phyloP scores from a whole-genome alignment of 2,797 vertebrate genomes.

The Oceanodroma leucorhoa region DNA sequence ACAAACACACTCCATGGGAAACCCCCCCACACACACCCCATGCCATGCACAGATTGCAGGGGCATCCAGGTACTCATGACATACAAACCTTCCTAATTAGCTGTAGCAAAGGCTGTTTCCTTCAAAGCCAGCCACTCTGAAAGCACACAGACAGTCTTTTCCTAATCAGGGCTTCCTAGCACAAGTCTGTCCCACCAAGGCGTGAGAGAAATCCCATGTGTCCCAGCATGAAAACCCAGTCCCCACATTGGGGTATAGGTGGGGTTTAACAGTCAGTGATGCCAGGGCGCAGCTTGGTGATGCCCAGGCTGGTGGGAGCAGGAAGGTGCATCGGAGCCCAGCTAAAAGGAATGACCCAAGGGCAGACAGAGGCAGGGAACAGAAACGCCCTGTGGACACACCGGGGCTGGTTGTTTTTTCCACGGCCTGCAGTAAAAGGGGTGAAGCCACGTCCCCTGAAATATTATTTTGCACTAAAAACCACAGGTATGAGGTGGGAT shows the following conservation, averaged over 20 bases:
- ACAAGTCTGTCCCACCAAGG: not conserved
- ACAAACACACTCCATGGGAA: not conserved
- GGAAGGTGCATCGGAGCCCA: not conserved
- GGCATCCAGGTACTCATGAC: not conserved
- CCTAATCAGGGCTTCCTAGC: not conserved
- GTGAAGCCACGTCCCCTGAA: not conserved
- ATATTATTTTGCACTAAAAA: not conserved
- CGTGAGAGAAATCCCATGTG: accelerated
- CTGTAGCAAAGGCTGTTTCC: not conserved
- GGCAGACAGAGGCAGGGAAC: not conserved
- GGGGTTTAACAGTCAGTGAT: not conserved
- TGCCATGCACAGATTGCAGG: not conserved
- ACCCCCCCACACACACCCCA: accelerated
- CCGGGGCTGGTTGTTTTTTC: not conserved
- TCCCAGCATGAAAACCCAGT: not conserved
- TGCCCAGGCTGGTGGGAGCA: not conserved
- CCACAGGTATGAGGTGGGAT: not conserved
- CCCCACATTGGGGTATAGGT: not conserved
- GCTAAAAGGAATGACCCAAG: not conserved
- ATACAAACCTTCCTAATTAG: not conserved
- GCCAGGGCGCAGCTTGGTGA: not conserved
- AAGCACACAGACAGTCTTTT: not conserved
- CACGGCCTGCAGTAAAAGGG: not conserved
- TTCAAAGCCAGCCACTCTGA: not conserved
- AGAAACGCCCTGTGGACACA: not conserved